Evolutionary conservation across 2,113 vertebrate species (phyloP), one percentile per base, ranked within the genome.

Genomic region (Myanophis thanlyinensis): DNA sequence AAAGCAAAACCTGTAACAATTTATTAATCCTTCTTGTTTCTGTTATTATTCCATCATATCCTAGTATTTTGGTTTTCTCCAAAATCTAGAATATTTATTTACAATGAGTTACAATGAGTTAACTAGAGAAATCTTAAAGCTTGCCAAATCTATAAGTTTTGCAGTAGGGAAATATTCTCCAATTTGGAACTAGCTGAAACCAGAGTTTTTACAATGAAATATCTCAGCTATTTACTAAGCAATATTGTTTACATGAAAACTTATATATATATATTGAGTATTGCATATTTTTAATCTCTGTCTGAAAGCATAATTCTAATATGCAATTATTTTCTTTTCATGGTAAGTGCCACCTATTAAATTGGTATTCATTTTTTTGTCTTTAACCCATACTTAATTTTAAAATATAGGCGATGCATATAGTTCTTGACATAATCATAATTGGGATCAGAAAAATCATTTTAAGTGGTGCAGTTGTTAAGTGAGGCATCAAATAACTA

Each of bases 251-350:
- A 85, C 48, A 12, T 12, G 85, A 44, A 95, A 53, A 84, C 89
- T 88, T 51, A 91, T 51, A 91, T 1, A 90, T 91, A 56, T 56
- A 53, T 86, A 87, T 90, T 53, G 84, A 89, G 59, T 88, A 46
- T 44, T 13, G 0, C 46, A 73, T 10, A 35, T 35, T 88, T 47
- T 59, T 67, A 53, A 62, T 56, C 15, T 90, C 20, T 90, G 35
- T 54, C 27, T 92, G 3, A 20, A 94, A 15, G 20, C 52, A 86
- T 89, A 27, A 8, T 23, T 40, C 22, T 93, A 87, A 6, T 94
- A 88, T 94, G 11, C 18, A 27, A 84, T 93, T 88, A 12, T 67
- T 94, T 89, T 93, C 46, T 90, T 51, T 59, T 51, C 84, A 20
- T 0, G 0, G 11, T 90, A 85, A 88, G 20, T 53, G 46, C 10